Evolutionary conservation across 2,888 invertebrate genomes (phyloP).

Genomic region (Euspilapteryx auroguttella): DNA sequence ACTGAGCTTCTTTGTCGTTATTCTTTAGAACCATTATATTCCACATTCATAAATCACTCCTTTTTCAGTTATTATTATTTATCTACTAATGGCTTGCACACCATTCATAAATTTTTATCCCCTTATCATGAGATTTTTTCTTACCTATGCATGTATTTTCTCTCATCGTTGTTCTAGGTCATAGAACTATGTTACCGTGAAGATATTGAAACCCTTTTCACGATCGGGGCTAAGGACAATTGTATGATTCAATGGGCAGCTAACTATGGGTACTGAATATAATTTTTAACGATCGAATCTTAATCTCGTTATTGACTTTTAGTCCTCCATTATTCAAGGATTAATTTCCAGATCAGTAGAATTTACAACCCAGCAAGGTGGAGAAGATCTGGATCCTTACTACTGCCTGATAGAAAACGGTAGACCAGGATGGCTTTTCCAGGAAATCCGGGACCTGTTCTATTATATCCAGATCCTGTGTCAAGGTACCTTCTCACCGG

Average conservation of each 20-base stretch:
- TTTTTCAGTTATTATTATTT: too few species aligned
- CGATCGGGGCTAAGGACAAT: slow-evolving; percentile 32
- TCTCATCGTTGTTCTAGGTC: too few species aligned
- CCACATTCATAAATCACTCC: too few species aligned
- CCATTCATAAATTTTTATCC: too few species aligned
- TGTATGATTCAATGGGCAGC: slow-evolving; percentile 35
- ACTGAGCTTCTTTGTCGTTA: too few species aligned
- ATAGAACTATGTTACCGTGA: slow-evolving; percentile 28
- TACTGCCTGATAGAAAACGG: slow-evolving; percentile 73
- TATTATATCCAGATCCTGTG: slow-evolving; percentile 76
- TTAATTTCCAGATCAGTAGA: slow-evolving; percentile 48
- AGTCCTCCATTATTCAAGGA: slow-evolving; percentile 2
- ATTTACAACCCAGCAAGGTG: slow-evolving; percentile 47
- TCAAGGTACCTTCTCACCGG: slow-evolving; percentile 69
- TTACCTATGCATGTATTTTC: too few species aligned
- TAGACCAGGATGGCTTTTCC: slow-evolving; percentile 69
- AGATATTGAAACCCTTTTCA: slow-evolving; percentile 28
- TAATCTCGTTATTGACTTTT: background rate
- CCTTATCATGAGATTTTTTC: too few species aligned
- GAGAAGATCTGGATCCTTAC: slow-evolving; percentile 65
- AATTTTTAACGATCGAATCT: background rate
- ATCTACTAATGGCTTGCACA: too few species aligned
- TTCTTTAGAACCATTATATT: too few species aligned
- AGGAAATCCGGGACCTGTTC: slow-evolving; percentile 73
- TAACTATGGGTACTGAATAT: slow-evolving; percentile 28